Evolutionary conservation across 37 sponge, comb jelly and placozoan species (phyloP), one percentile per base, ranked within the genome.

Genomic region (Aphrocallistes beatrix): DNA sequence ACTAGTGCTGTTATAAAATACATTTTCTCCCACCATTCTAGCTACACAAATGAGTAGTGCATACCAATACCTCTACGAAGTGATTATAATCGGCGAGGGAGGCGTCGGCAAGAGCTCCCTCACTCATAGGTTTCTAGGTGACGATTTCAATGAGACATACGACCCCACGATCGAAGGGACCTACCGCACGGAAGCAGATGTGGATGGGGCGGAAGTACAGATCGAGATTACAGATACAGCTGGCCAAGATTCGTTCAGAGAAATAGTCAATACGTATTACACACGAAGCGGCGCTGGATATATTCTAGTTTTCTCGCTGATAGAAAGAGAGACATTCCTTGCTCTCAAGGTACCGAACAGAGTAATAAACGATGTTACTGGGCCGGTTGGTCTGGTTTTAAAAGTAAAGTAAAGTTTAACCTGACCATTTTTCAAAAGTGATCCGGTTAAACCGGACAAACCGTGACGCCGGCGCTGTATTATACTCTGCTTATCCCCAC

Each of bases 41-140:
- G n/a, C n/a, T n/a, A n/a, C n/a, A 13, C 13, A 42, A 13, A 60
- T 60, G 75, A 13, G 28, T 1, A 60, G 34, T 28, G 34, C 75
- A 60, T 6, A 60, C 34, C 28, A 60, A 19, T 30, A 6, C 25
- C 34, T 60, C 10, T 60, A 60, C 75, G 75, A 60, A 30, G 21
- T 60, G 8, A 60, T 60, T 25, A 60, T 60, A 60, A 60, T 60
- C 32, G 75, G 75, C 10, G 75, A 60, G 75, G 75, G 75, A 13
- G 75, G 75, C 8, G 75, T 60, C 3, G 75, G 75, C 34, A 60
- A 60, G 75, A 60, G 75, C 75, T 60, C 75, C 34, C 34, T 60
- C 25, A 60, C 75, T 3, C 75, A 60, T 30, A 60, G 75, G n/a
- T 60, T 19, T 13, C 10, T 60, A 30, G 75, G 75, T 25, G 10